A percentile compares a stretch with the other conserved stretches of the same genome.
Conservation (phyloP, 1,140 invertebrate genomes). For the Atta texana region DNA sequence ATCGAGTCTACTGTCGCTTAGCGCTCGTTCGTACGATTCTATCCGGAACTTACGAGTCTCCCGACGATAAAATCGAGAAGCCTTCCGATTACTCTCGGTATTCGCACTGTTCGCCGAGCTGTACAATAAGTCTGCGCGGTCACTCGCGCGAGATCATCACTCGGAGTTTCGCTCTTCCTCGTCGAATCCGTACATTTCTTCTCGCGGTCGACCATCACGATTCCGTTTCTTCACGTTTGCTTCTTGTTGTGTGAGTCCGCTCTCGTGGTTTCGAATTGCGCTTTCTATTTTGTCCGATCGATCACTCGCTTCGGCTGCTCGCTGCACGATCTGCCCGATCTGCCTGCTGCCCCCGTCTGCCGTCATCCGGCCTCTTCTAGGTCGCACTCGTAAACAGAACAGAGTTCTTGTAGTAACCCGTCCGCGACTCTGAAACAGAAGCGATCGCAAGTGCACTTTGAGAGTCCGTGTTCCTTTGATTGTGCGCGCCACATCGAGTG, state of each 20-base stretch:
- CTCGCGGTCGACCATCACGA: background rate
- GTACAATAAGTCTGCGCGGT: constrained; percentile 30
- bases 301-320: constrained; percentile 73
- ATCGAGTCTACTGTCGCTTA: background rate
- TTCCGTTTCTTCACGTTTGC: background rate
- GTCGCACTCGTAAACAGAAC: constrained; percentile 94
- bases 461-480: background rate
- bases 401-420: constrained; percentile 94
- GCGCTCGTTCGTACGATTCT: constrained; percentile 12
- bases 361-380: constrained; percentile 87
- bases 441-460: constrained; percentile 57
- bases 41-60: constrained; percentile 12
- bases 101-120: constrained; percentile 29
- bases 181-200: background rate
- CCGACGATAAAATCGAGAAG: background rate
- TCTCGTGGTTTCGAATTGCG: constrained; percentile 4
- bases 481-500: too few relatives aligned
- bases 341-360: constrained; percentile 64
- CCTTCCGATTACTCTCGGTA: constrained; percentile 4
- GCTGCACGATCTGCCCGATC: constrained; percentile 68
- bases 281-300: constrained; percentile 16
- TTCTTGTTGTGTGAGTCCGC: constrained; percentile 22
- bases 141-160: constrained; percentile 36
- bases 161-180: constrained; percentile 10
- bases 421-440: constrained; percentile 87